A percentile compares a stretch with the other conserved stretches of the same genome.
These are phyloP conservation scores for Orgyia antiqua DNA, from an alignment of 2,888 invertebrate species.

Conservation along the genomic window DNA sequence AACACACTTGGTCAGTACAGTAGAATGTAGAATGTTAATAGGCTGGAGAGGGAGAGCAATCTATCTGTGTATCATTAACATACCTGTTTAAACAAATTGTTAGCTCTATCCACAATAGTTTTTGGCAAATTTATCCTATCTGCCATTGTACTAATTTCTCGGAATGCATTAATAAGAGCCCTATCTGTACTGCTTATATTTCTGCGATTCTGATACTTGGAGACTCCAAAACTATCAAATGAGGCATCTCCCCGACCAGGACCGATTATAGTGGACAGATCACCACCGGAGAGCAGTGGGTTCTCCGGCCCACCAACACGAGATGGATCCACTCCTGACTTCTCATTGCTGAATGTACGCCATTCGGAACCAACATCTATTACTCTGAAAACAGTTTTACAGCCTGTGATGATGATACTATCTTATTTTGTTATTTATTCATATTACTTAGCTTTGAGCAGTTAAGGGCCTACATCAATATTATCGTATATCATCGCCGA, in stretches of 20 bases:
- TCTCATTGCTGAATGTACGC: constrained; percentile 99
- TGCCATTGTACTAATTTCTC: constrained; percentile 98
- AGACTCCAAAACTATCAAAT: constrained; percentile 91
- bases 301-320: constrained; percentile 99
- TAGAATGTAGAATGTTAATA: too few relatives aligned
- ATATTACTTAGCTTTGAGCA: not conserved
- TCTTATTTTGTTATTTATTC: constrained; percentile 1
- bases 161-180: constrained; percentile 95
- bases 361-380: constrained; percentile 99
- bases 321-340: constrained; percentile 96
- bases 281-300: constrained; percentile 95
- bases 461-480: too few relatives aligned
- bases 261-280: constrained; percentile 97
- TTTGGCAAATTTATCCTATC: constrained; percentile 98
- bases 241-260: constrained; percentile 87
- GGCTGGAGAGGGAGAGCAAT: too few relatives aligned
- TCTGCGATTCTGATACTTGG: constrained; percentile 85
- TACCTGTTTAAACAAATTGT: constrained; percentile 97
- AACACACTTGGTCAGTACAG: too few relatives aligned
- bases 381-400: constrained; percentile 84
- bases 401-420: too few relatives aligned
- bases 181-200: constrained; percentile 96
- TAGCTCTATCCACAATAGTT: constrained; percentile 97
- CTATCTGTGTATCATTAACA: constrained; percentile 4
- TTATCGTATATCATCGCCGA: too few relatives aligned